Base-by-base conservation (phyloP, 2,888 invertebrate species). In the Taphrorychus bicolor region DNA sequence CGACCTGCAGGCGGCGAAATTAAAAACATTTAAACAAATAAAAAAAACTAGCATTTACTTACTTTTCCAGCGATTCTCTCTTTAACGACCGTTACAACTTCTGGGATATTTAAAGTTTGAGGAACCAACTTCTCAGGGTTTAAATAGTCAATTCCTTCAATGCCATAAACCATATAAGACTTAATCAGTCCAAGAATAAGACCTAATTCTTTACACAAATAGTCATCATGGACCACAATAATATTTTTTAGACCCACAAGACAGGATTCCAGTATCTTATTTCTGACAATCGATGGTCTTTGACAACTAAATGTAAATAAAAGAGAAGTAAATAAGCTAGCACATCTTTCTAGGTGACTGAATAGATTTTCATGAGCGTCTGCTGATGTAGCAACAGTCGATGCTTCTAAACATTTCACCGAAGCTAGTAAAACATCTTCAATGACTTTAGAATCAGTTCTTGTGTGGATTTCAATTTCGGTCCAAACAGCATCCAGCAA, bases 51-150 rank as follows among this genome's bases (percentile, higher is more conserved):
- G n/a, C n/a, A n/a, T n/a, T n/a, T n/a, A 24, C 69, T 73, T 80
- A 88, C 86, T 82, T 88, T 89, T 72, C 89, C 89, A n/a, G 88
- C 88, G 75, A 69, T 82, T 83, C 59, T 79, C 79, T 32, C 32
- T 32, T 32, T 32, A 7, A 32, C 11, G 7, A 3, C 11, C 11
- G 32, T 9, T 32, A 72, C 1, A 74, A 49, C 16, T 76, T 41
- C 0, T 83, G 87, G 86, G 41, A 89, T 79, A 17, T 86, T 85
- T 72, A 89, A 86, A 72, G 88, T 87, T 0, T 89, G 85, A 0
- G 89, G 87, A 79, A 85, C 81, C 22, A 90, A 72, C 60, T 82
- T 85, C 74, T 83, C 84, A 1, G 88, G 86, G 3, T 81, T 84
- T 32, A 81, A 79, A 70, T 77, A 78, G 7, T 84, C 78, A 3